Evolutionary conservation across 1,140 invertebrate species (phyloP), one percentile per base, ranked within the genome.

Genomic region (Wasmannia auropunctata): DNA sequence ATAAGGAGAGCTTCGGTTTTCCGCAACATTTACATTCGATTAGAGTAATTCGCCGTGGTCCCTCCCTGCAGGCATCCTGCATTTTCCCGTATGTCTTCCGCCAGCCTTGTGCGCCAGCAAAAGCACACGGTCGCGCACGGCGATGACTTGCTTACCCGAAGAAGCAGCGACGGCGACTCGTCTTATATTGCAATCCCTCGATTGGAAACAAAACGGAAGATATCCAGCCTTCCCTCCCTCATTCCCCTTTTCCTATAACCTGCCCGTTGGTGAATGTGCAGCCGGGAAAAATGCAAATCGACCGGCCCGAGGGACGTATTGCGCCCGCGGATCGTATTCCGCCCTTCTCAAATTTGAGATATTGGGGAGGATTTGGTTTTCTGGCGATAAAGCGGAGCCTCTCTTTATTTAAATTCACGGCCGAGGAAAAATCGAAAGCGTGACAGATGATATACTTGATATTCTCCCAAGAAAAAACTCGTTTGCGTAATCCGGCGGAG

Each of bases 11-110:
- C 88, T 90, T 90, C 85, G 89, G 89, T 89, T 93, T 93, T 92
- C 90, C 92, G 90, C 90, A 92, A 93, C 92, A 93, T 93, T 94
- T 94, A 93, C 93, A 93, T 93, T 93, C 91, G 90, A 91, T 92
- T 92, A 91, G 87, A 90, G 83, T 88, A 87, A 75, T 74, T 90
- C 72, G 86, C 49, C 76, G 65, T 40, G 56, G 22, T 34, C 14
- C 67, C 63, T 34, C 34, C 58, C 37, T n/a, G n/a, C n/a, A 19
- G 19, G 14, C 51, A 28, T 16, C 60, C 22, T 11, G 40, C 67
- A 89, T 89, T 54, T 80, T 88, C 67, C 88, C 49, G 54, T 84
- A 54, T 40, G 49, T 87, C 46, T 49, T 58, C 37, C 75, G 31
- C 49, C 51, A 49, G 58, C 16, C 70, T 80, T 60, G n/a, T 69